These are phyloP conservation scores for Teinopalpus imperialis DNA, from an alignment of 2,888 invertebrate species.

Conservation along the genomic window DNA sequence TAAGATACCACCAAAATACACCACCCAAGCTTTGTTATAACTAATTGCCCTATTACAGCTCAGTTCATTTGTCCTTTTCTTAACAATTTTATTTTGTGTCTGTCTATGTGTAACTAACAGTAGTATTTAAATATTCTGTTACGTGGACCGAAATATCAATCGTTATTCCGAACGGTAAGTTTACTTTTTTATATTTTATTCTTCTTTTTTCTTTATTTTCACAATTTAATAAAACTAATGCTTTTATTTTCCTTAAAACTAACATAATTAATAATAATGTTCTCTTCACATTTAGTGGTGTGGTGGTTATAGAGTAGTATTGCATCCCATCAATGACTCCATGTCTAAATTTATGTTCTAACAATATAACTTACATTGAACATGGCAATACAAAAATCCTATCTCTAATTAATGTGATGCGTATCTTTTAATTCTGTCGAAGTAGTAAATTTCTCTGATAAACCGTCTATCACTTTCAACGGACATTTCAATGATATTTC, in stretches of 20 bases:
- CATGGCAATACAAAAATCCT: conserved; percentile 53
- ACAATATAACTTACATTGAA: conserved; percentile 24
- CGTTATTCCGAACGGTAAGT: conserved; percentile 58
- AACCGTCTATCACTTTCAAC: conserved; percentile 7
- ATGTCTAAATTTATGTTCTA: conserved; percentile 16
- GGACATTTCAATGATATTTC: conserved; percentile 17
- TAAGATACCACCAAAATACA: conserved; percentile 62
- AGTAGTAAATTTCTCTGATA: conserved; percentile 8
- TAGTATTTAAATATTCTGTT: conserved; percentile 7
- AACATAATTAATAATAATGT: conserved; percentile 28
- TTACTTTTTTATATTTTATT: conserved; percentile 44
- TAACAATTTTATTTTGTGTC: conserved; percentile 45
- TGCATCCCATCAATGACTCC: conserved; percentile 26
- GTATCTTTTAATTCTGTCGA: conserved; percentile 42
- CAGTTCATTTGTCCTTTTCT: conserved; percentile 54
- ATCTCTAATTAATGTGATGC: conserved; percentile 67
- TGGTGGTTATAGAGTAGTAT: conserved; percentile 63
- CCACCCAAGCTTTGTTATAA: conserved; percentile 70
- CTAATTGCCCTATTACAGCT: conserved; percentile 76
- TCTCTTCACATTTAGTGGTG: conserved; percentile 63
- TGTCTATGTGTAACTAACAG: conserved; percentile 59
- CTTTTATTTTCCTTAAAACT: conserved; percentile 61
- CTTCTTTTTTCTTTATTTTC: conserved; percentile 36
- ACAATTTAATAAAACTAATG: conserved; percentile 50
- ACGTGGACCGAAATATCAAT: conserved; percentile 12